Conservation (phyloP, 2,113 vertebrate genomes). For the Nothocercus julius region DNA sequence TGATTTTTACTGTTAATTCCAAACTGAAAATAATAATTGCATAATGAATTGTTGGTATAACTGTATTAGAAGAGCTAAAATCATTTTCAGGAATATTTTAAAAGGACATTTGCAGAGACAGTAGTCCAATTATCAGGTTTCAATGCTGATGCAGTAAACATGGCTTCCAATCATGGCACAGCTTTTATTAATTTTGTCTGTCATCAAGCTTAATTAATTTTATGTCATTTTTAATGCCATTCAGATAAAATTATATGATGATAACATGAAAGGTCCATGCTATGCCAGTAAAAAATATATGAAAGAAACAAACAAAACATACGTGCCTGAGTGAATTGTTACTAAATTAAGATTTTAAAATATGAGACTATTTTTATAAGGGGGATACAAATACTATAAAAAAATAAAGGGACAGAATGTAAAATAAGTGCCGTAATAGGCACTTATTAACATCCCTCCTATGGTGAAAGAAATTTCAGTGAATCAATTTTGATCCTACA, state of each 20-base stretch:
- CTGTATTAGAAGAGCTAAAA: background rate
- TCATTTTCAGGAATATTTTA: background rate
- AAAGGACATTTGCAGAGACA: background rate
- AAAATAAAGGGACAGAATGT: background rate
- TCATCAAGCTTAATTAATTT: background rate
- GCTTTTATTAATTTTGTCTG: background rate
- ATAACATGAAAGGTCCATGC: background rate
- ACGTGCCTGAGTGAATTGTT: background rate
- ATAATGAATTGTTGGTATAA: background rate
- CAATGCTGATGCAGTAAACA: background rate
- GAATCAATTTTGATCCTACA: constrained; percentile 34
- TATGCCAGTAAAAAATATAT: background rate
- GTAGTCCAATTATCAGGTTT: background rate
- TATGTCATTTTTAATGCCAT: background rate
- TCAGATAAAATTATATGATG: background rate
- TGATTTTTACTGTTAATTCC: background rate
- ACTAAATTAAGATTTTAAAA: background rate
- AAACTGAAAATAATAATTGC: background rate
- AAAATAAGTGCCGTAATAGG: background rate
- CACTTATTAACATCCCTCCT: background rate
- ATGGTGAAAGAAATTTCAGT: background rate
- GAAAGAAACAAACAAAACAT: background rate
- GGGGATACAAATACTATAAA: background rate
- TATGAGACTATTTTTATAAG: background rate
- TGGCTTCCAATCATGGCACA: background rate